Evolutionary conservation across 35 echinoderm and acorn worm genomes (phyloP).

Genomic region (Ptychodera flava): DNA sequence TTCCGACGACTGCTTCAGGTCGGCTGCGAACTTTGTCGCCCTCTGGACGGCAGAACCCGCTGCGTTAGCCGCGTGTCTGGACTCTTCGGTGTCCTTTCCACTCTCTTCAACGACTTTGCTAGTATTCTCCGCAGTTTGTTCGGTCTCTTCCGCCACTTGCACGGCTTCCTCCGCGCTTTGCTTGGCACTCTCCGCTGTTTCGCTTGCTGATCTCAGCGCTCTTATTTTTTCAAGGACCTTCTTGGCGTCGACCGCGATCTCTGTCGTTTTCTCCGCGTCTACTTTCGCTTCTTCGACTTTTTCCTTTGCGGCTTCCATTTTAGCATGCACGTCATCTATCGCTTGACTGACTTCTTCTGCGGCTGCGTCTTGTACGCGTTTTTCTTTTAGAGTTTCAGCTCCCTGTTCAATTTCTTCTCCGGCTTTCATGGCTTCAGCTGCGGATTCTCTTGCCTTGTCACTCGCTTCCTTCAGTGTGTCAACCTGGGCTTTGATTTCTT

Average conservation of each 20-base stretch:
- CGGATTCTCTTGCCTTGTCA: background rate
- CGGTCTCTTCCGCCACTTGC: background rate
- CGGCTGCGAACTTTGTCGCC: background rate
- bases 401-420: background rate
- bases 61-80: background rate
- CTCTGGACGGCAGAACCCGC: background rate
- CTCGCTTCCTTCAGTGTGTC: background rate
- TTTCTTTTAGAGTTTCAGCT: background rate
- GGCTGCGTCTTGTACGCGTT: background rate
- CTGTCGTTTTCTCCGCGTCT: background rate
- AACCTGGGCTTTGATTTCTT: background rate
- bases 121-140: background rate
- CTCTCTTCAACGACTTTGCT: background rate
- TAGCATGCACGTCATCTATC: background rate
- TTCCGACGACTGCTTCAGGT: background rate
- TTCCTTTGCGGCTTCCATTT: background rate
- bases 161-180: background rate
- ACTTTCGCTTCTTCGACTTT: background rate
- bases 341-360: background rate
- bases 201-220: background rate
- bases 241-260: background rate
- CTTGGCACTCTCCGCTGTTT: background rate
- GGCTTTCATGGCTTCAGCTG: background rate
- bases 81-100: background rate
- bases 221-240: background rate